phyloP scores from a whole-genome alignment of 2,113 vertebrate species.

The Bagarius yarrelli region DNA sequence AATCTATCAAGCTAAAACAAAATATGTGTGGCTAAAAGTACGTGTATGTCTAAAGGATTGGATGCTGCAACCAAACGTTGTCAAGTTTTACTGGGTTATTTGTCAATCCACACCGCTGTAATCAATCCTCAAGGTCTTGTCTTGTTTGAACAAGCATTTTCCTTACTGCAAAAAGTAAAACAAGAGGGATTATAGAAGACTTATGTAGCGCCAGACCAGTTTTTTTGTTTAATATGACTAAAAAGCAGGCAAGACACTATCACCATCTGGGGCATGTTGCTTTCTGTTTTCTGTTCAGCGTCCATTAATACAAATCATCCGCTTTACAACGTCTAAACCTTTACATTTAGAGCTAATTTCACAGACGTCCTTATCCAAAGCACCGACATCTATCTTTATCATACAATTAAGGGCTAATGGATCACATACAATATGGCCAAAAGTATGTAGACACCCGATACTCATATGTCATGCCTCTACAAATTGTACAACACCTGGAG shows the following conservation, averaged over 20 bases:
- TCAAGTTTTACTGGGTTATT: not conserved
- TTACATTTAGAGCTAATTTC: too few relatives aligned
- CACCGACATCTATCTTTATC: too few relatives aligned
- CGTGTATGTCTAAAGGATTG: not conserved
- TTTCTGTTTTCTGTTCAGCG: not conserved
- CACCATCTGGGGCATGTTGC: not conserved
- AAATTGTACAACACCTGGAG: too few relatives aligned
- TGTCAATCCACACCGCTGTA: not conserved
- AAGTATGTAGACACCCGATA: too few relatives aligned
- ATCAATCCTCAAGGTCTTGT: not conserved
- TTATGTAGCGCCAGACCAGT: not conserved
- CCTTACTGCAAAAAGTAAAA: conserved; percentile 5
- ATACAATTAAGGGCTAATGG: too few relatives aligned
- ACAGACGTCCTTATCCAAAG: too few relatives aligned
- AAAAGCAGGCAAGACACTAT: not conserved
- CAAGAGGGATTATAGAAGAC: not conserved
- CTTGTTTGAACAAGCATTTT: conserved; percentile 20
- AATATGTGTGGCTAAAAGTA: not conserved
- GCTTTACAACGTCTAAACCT: too few relatives aligned
- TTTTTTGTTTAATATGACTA: not conserved
- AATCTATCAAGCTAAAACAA: not conserved
- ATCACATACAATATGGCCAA: too few relatives aligned
- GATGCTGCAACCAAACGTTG: not conserved
- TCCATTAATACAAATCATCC: too few relatives aligned
- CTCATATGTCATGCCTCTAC: too few relatives aligned